Evolutionary conservation across 2,113 vertebrate species (phyloP).

Genomic region (Bathybates hornii): DNA sequence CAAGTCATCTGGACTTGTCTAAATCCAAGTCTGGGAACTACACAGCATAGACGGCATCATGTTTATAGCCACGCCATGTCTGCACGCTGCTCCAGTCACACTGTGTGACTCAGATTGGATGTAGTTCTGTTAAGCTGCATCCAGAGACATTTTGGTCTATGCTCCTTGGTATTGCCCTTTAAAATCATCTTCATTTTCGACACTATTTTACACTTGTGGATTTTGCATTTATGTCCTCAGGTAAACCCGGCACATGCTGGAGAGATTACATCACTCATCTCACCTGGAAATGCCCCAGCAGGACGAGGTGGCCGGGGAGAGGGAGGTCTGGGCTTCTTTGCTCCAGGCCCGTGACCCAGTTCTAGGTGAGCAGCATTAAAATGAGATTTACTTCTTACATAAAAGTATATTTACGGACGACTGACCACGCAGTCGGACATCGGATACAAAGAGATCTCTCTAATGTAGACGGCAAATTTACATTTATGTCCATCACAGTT

Average conservation of each 20-base stretch:
- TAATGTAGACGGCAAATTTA: background rate
- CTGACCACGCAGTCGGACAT: rapidly evolving
- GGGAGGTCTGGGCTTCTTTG: background rate
- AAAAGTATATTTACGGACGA: rapidly evolving
- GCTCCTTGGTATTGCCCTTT: background rate
- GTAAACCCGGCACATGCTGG: background rate
- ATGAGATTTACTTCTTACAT: background rate
- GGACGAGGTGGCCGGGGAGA: background rate
- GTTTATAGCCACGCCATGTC: background rate
- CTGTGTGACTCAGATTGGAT: background rate
- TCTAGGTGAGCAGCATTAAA: background rate
- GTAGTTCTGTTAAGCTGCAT: background rate
- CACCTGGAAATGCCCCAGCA: background rate
- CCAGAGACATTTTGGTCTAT: background rate
- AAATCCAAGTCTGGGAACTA: background rate
- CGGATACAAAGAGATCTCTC: background rate
- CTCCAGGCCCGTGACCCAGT: background rate
- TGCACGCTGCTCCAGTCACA: background rate
- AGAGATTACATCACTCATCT: background rate
- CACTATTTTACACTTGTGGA: background rate
- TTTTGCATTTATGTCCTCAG: background rate
- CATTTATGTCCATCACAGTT: background rate
- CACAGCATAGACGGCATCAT: background rate
- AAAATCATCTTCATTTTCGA: background rate
- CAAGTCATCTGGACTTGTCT: background rate